phyloP scores from a whole-genome alignment of 2,888 invertebrate species.

The Trimorus sp. region DNA sequence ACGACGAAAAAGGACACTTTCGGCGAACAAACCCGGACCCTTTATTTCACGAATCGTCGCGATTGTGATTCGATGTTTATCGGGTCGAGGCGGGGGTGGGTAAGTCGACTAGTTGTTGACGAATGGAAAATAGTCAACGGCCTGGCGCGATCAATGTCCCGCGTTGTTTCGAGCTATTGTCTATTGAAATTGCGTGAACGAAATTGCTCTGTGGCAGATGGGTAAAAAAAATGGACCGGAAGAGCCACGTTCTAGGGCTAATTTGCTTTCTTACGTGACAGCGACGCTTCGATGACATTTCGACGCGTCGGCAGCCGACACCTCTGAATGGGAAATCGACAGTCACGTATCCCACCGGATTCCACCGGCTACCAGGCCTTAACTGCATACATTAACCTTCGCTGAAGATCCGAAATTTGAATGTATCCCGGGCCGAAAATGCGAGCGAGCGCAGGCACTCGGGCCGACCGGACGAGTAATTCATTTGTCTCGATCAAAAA shows the following conservation, averaged over 20 bases:
- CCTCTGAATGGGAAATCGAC: conserved; percentile 26
- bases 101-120: conserved; percentile 34
- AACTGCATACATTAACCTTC: conserved; percentile 44
- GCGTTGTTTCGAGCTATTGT: too few species aligned
- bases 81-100: conserved; percentile 15
- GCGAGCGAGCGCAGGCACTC: conserved; percentile 19
- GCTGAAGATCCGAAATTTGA: conserved; percentile 7
- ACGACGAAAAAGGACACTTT: conserved; percentile 54
- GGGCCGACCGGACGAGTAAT: conserved; percentile 33
- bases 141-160: background rate
- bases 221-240: too few species aligned
- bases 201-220: too few species aligned
- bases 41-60: conserved; percentile 52
- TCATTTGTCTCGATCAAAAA: conserved; percentile 63
- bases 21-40: conserved; percentile 28
- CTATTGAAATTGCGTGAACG: too few species aligned
- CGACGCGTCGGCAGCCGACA: background rate
- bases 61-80: conserved; percentile 51
- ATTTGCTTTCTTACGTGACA: conserved; percentile 8
- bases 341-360: conserved; percentile 25
- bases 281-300: conserved; percentile 19
- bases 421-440: conserved; percentile 12
- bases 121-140: conserved; percentile 24
- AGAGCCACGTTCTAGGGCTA: background rate
- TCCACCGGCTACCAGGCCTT: conserved; percentile 48